phyloP scores from a whole-genome alignment of 2,888 invertebrate species.

The Cylindroiulus punctatus region DNA sequence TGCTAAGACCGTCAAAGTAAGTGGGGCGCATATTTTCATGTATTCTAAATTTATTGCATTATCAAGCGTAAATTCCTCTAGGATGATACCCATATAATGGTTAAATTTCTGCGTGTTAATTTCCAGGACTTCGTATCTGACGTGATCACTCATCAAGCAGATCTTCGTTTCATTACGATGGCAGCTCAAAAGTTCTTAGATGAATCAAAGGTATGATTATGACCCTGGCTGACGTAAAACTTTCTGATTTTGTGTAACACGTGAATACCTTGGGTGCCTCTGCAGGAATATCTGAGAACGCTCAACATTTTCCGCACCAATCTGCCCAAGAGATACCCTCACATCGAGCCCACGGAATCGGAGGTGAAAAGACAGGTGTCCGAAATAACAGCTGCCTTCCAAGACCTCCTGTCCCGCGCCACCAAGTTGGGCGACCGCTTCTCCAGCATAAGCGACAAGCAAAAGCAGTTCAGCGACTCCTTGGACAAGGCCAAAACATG shows the following conservation, averaged over 20 bases:
- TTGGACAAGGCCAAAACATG: conserved; percentile 82
- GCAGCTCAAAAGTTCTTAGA: conserved; percentile 95
- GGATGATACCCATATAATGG: too few species aligned
- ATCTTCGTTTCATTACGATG: conserved; percentile 94
- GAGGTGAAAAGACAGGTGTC: conserved; percentile 82
- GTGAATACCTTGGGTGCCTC: conserved; percentile 56
- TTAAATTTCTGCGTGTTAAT: conserved; percentile 19
- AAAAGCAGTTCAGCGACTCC: conserved; percentile 82
- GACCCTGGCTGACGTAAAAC: too few species aligned
- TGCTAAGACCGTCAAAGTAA: conserved; percentile 77
- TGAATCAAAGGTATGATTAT: conserved; percentile 85
- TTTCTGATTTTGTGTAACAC: too few species aligned
- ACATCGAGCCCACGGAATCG: conserved; percentile 80
- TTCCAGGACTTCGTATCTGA: conserved; percentile 80
- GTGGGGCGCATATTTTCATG: neutral
- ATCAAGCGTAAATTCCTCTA: too few species aligned
- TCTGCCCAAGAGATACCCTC: conserved; percentile 78
- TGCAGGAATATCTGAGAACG: conserved; percentile 79
- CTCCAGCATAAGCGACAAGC: conserved; percentile 80
- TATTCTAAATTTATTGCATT: too few species aligned
- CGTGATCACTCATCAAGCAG: conserved; percentile 95
- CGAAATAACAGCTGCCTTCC: conserved; percentile 73
- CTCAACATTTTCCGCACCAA: conserved; percentile 89
- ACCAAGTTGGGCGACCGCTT: conserved; percentile 84
- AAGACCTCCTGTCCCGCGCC: conserved; percentile 83